Conservation (phyloP, 2,888 invertebrate species). For the Aspidiotus rigidus region DNA sequence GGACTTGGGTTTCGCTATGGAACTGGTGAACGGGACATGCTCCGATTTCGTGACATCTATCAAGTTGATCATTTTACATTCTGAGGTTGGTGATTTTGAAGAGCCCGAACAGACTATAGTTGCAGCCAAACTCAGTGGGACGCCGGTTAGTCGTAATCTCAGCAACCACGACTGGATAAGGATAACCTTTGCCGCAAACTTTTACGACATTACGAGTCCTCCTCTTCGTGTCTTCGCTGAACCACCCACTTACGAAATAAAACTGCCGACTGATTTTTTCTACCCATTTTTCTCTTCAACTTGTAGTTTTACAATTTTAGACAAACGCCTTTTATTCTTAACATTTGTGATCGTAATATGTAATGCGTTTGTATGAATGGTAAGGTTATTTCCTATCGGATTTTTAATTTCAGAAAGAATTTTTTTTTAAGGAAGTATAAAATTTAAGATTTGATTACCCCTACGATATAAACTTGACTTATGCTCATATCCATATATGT, state of each 20-base stretch:
- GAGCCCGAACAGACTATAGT: slow-evolving; percentile 29
- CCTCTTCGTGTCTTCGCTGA: slow-evolving; percentile 49
- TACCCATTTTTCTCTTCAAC: slow-evolving; percentile 50
- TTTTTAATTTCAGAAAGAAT: too few species aligned
- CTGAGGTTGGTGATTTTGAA: slow-evolving; percentile 31
- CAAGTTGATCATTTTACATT: slow-evolving; percentile 29
- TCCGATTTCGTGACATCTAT: slow-evolving; percentile 13
- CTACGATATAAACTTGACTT: too few species aligned
- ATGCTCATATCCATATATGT: too few species aligned
- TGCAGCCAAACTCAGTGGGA: slow-evolving; percentile 29
- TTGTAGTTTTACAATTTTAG: too few species aligned
- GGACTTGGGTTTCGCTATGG: slow-evolving; percentile 12
- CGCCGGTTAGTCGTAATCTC: slow-evolving; percentile 17
- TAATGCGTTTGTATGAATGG: too few species aligned
- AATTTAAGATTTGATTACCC: too few species aligned
- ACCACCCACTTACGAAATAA: slow-evolving; percentile 55
- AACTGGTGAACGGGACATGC: slow-evolving; percentile 3
- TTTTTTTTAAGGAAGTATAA: too few species aligned
- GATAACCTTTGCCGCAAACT: slow-evolving; percentile 42
- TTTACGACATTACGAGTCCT: slow-evolving; percentile 47
- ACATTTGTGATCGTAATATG: too few species aligned
- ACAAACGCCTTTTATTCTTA: too few species aligned
- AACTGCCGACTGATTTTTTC: slow-evolving; percentile 63
- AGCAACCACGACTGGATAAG: slow-evolving; percentile 37
- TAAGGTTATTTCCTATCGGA: too few species aligned